Percentiles rank a stretch among this genome's conserved stretches.
phyloP scores from a whole-genome alignment of 2,113 vertebrate genomes.

The Saimiri boliviensis region DNA sequence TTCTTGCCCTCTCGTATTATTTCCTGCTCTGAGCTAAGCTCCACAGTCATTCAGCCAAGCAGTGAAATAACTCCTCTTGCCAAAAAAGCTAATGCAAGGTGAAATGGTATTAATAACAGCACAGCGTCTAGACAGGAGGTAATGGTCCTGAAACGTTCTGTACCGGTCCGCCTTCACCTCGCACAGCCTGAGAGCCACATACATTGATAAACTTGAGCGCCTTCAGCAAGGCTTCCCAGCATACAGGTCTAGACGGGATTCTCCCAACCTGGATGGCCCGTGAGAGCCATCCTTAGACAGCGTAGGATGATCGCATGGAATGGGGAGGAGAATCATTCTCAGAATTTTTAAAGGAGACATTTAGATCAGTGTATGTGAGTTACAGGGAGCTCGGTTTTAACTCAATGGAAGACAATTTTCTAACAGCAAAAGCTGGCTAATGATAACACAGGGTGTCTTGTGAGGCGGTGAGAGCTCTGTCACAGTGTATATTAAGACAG shows the following conservation, averaged over 20 bases:
- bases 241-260: background rate
- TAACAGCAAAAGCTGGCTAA: background rate
- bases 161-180: background rate
- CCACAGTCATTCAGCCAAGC: background rate
- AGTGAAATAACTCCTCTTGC: conserved; percentile 3
- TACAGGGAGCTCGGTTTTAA: background rate
- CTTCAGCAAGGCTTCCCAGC: background rate
- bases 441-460: background rate
- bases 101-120: background rate
- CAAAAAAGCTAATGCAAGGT: background rate
- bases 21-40: conserved; percentile 32
- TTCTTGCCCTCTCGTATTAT: background rate
- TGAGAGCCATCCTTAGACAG: background rate
- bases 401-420: background rate
- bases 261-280: background rate
- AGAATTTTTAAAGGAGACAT: background rate
- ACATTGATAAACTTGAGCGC: background rate
- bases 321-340: background rate
- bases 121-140: background rate
- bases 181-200: background rate
- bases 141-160: background rate
- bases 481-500: no score
- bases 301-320: rapidly evolving
- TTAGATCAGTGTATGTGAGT: background rate
- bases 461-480: background rate